Conservation (phyloP, 2,113 vertebrate species). For the Rostratula benghalensis region DNA sequence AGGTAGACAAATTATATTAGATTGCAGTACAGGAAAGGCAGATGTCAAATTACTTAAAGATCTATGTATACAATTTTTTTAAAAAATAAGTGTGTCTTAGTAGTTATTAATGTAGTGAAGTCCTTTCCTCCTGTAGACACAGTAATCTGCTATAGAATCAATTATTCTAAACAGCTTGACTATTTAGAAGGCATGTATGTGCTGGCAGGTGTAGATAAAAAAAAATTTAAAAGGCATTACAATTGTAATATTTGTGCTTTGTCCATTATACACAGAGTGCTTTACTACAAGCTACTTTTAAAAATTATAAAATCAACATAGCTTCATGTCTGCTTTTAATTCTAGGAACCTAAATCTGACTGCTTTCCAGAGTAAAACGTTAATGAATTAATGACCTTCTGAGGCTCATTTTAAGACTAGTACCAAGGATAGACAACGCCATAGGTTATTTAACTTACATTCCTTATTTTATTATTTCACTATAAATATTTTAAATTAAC, state of each 20-base stretch:
- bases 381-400: background rate
- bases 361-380: background rate
- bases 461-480: background rate
- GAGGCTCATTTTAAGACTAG: background rate
- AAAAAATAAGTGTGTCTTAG: background rate
- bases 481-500: background rate
- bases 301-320: background rate
- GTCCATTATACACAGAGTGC: background rate
- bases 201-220: background rate
- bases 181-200: background rate
- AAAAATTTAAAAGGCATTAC: fast-evolving
- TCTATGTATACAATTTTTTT: background rate
- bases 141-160: conserved; percentile 7
- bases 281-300: background rate
- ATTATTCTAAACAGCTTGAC: background rate
- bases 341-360: background rate
- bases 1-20: conserved; percentile 13
- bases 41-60: background rate
- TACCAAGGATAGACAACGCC: background rate
- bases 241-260: background rate
- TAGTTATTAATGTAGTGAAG: background rate
- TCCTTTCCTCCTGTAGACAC: background rate
- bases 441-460: background rate
- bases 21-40: background rate
- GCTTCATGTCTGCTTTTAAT: background rate